Conservation (phyloP, 2,113 vertebrate species). For the Amphilophus citrinellus region DNA sequence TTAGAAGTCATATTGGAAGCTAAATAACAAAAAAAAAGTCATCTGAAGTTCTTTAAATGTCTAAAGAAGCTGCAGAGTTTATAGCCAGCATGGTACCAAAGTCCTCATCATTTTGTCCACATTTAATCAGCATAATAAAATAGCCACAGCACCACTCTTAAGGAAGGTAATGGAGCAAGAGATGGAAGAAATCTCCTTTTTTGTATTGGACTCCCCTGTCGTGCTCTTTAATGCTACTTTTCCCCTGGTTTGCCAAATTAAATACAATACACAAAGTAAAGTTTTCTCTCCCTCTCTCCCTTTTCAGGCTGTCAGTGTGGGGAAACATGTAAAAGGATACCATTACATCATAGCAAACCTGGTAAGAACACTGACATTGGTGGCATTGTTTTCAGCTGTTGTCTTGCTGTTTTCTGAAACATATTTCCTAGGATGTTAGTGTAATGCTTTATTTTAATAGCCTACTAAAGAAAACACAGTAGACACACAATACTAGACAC, state of each 20-base stretch:
- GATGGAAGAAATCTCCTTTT: constrained; percentile 1
- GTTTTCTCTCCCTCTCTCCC: constrained; percentile 10
- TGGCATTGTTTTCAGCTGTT: neutral
- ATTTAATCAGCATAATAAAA: constrained; percentile 32
- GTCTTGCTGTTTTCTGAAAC: neutral
- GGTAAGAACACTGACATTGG: constrained; percentile 82
- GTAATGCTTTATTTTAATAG: neutral
- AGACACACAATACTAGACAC: neutral
- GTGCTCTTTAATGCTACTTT: neutral
- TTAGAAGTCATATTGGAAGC: neutral
- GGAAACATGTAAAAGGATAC: constrained; percentile 96
- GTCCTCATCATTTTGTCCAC: neutral
- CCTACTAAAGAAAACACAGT: neutral
- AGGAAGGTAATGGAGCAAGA: neutral
- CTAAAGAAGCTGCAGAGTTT: neutral
- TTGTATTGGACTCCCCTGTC: neutral
- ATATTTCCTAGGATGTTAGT: neutral
- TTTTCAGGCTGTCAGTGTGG: constrained; percentile 92
- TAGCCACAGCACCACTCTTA: neutral
- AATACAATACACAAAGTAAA: constrained; percentile 5
- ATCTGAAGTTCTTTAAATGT: neutral
- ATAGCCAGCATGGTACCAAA: neutral
- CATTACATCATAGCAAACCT: constrained; percentile 97
- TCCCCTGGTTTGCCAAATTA: neutral
- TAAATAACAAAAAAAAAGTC: neutral